Percentiles rank a stretch among this genome's conserved stretches.
Evolutionary conservation across 2,797 vertebrate species (phyloP).

Genomic region (Pogonophryne albipinna): DNA sequence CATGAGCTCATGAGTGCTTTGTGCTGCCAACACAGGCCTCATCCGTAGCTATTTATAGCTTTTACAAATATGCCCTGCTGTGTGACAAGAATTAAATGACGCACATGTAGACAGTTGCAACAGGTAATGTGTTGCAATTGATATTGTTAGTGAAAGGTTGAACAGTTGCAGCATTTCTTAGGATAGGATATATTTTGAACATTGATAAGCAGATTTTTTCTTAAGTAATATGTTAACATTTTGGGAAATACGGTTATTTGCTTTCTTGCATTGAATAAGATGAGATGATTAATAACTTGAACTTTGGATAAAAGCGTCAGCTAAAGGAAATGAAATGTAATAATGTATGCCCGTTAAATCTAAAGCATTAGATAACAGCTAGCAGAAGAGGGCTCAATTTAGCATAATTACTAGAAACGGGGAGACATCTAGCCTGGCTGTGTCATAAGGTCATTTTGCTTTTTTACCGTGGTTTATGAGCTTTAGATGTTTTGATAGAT

Average conservation of each 20-base stretch:
- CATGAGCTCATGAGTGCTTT: conserved; percentile 85
- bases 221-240: background rate
- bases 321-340: too few species aligned
- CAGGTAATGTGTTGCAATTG: conserved; percentile 30
- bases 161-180: background rate
- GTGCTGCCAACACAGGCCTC: conserved; percentile 73
- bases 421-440: background rate
- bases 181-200: background rate
- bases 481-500: background rate
- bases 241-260: background rate
- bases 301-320: too few species aligned
- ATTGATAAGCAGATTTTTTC: background rate
- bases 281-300: background rate
- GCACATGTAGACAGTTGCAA: conserved; percentile 64
- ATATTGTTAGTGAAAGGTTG: conserved; percentile 18
- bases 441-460: background rate
- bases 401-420: background rate
- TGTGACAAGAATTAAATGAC: conserved; percentile 71
- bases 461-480: background rate
- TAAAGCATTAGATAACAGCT: background rate
- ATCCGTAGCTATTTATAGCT: conserved; percentile 87
- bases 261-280: background rate
- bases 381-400: background rate
- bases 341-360: background rate
- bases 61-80: conserved; percentile 70